These are phyloP conservation scores for Metopia argyrocephala DNA, from an alignment of 2,888 invertebrate genomes.

Conservation along the genomic window DNA sequence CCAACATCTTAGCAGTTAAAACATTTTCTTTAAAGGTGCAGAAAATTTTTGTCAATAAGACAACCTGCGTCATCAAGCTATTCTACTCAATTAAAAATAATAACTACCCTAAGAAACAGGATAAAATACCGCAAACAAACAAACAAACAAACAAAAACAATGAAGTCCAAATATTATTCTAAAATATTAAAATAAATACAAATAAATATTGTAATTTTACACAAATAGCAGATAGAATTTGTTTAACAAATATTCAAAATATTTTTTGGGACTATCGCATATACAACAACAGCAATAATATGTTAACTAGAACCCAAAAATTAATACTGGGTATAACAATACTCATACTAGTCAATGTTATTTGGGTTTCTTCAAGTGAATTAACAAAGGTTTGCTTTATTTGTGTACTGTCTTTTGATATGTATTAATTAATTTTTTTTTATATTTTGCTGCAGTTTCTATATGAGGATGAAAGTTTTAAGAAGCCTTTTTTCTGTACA, in stretches of 20 bases:
- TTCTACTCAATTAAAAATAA: too few species aligned
- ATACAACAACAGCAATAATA: constrained; percentile 58
- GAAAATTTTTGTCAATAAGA: background rate
- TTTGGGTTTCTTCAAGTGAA: constrained; percentile 98
- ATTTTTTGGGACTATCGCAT: background rate
- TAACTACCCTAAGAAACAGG: too few species aligned
- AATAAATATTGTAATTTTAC: background rate
- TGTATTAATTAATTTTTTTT: background rate
- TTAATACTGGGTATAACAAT: constrained; percentile 91
- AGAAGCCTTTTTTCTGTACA: constrained; percentile 97
- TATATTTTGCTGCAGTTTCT: constrained; percentile 86
- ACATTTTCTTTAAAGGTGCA: background rate
- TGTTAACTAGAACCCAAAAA: constrained; percentile 83
- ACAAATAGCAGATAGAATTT: background rate
- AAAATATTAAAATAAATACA: constrained; percentile 14
- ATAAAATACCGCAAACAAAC: background rate
- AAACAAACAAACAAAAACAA: background rate
- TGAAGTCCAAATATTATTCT: constrained; percentile 11
- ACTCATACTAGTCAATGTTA: constrained; percentile 92
- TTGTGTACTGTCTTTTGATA: background rate
- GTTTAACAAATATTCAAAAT: background rate
- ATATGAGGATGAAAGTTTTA: constrained; percentile 89
- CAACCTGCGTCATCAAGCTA: background rate
- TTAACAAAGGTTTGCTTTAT: constrained; percentile 88
- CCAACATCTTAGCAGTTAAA: background rate